A percentile compares a stretch with the other conserved stretches of the same genome.
Evolutionary conservation across 2,113 vertebrate genomes (phyloP).

Genomic region (Acanthochromis polyacanthus): DNA sequence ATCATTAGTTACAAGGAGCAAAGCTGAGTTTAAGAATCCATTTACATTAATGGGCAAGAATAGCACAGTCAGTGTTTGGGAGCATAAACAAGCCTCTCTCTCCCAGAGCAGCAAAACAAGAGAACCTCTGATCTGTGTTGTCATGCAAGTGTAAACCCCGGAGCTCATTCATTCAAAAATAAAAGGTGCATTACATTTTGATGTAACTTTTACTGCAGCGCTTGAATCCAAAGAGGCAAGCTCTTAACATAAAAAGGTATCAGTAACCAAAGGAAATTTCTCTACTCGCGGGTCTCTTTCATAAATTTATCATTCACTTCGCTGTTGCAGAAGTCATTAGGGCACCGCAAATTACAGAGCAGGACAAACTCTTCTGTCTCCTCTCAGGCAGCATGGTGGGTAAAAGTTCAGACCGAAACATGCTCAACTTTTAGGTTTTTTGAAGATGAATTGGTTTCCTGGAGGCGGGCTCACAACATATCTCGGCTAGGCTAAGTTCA

Average conservation of each 20-base stretch:
- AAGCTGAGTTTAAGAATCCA: conserved; percentile 49
- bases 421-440: conserved; percentile 2
- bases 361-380: conserved; percentile 23
- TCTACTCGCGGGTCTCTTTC: conserved; percentile 21
- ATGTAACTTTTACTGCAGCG: conserved; percentile 41
- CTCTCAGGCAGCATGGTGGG: conserved; percentile 2
- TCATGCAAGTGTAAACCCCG: conserved; percentile 58
- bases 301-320: conserved; percentile 37
- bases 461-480: neutral
- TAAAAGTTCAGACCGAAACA: conserved; percentile 27
- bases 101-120: conserved; percentile 50
- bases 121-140: conserved; percentile 51
- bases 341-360: conserved; percentile 33
- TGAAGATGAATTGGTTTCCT: conserved; percentile 11
- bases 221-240: conserved; percentile 32
- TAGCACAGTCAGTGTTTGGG: conserved; percentile 54
- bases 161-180: conserved; percentile 58
- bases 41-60: conserved; percentile 57
- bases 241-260: conserved; percentile 41
- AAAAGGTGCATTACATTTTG: conserved; percentile 42
- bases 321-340: conserved; percentile 35
- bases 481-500: conserved; percentile 14
- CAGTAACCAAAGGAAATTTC: conserved; percentile 5
- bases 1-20: conserved; percentile 48
- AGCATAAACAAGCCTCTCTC: conserved; percentile 41